These are phyloP conservation scores for Amblyopsis hoosieri DNA, from an alignment of 2,797 vertebrate genomes.

Conservation along the genomic window DNA sequence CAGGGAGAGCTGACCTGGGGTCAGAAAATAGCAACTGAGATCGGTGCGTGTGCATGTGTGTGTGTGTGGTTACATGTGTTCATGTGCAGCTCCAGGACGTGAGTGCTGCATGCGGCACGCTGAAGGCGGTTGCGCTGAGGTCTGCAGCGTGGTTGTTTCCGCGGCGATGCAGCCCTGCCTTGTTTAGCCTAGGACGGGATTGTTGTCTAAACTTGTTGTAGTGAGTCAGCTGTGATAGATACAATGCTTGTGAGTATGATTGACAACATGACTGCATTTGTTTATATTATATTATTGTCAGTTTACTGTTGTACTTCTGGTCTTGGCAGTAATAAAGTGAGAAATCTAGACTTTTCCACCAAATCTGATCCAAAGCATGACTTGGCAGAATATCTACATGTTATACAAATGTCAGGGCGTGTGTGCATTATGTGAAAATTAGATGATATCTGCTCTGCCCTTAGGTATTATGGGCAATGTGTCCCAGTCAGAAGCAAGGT, in stretches of 20 bases:
- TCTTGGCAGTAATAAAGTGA: neutral
- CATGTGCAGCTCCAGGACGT: neutral
- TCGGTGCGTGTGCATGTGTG: constrained; percentile 3
- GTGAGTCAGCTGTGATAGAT: too few relatives aligned
- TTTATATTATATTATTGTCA: too few relatives aligned
- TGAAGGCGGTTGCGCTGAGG: constrained; percentile 58
- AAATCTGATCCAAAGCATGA: constrained; percentile 10
- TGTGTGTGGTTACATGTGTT: constrained; percentile 14
- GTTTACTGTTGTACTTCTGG: neutral
- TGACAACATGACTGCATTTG: too few relatives aligned
- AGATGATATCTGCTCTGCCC: neutral
- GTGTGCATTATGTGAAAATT: too few relatives aligned
- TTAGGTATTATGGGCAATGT: neutral
- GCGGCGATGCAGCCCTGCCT: constrained; percentile 21
- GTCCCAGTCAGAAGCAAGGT: neutral
- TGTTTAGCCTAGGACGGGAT: constrained; percentile 7
- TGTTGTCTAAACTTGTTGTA: neutral
- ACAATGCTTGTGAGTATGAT: neutral
- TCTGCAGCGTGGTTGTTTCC: constrained; percentile 57
- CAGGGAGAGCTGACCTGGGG: constrained; percentile 8
- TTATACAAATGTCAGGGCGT: too few relatives aligned
- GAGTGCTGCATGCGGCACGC: constrained; percentile 67
- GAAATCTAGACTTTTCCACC: neutral
- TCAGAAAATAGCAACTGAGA: neutral
- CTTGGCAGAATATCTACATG: neutral